These are phyloP conservation scores for Zaprionus ghesquierei DNA, from an alignment of 1,140 invertebrate species.

Conservation along the genomic window DNA sequence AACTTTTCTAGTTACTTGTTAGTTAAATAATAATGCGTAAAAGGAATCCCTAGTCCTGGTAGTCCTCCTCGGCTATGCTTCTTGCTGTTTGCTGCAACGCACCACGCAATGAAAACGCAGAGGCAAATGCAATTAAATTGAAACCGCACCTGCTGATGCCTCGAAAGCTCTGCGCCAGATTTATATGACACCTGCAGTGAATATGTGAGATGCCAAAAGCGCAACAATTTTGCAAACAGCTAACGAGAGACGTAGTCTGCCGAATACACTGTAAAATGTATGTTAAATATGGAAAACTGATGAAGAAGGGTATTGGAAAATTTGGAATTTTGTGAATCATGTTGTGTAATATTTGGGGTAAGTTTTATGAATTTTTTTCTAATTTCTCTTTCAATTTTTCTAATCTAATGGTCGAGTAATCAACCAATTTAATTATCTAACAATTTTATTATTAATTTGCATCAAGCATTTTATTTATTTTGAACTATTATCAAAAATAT, in stretches of 20 bases:
- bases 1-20: conserved; percentile 78
- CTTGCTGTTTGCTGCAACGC: conserved; percentile 6
- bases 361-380: too few relatives aligned
- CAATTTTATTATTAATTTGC: too few relatives aligned
- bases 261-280: not conserved
- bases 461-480: too few relatives aligned
- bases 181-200: conserved; percentile 18
- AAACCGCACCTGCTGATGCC: conserved; percentile 58
- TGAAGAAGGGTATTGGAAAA: too few relatives aligned
- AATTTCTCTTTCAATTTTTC: too few relatives aligned
- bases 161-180: not conserved
- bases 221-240: not conserved
- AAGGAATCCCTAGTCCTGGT: conserved; percentile 49
- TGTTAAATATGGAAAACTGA: not conserved
- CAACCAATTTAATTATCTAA: too few relatives aligned
- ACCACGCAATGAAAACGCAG: conserved; percentile 30
- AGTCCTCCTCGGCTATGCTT: not conserved
- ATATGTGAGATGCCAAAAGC: not conserved
- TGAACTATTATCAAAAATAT: too few relatives aligned
- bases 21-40: conserved; percentile 78
- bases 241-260: not conserved
- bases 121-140: conserved; percentile 64
- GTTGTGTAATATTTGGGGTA: too few relatives aligned
- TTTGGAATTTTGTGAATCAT: too few relatives aligned
- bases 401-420: too few relatives aligned